These are phyloP conservation scores for Elegia similella DNA, from an alignment of 2,888 invertebrate genomes.

Conservation along the genomic window DNA sequence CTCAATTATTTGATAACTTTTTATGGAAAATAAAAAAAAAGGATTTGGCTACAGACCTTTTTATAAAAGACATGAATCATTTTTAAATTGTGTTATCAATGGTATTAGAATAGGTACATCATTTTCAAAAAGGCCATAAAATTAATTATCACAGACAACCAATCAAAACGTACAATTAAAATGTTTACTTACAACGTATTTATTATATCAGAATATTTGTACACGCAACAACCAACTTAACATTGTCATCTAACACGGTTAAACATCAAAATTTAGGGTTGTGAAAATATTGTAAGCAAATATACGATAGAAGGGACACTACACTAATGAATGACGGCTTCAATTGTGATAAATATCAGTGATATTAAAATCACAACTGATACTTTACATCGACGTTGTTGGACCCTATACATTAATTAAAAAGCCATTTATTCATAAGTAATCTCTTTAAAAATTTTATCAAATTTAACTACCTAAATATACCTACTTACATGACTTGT, in stretches of 20 bases:
- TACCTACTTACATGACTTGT: constrained; percentile 62
- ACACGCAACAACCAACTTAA: constrained; percentile 31
- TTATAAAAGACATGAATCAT: background rate
- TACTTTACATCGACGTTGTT: constrained; percentile 61
- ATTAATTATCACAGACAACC: constrained; percentile 27
- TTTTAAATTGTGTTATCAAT: too few species aligned
- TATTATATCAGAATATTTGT: constrained; percentile 24
- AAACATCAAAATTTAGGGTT: constrained; percentile 7
- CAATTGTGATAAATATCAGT: constrained; percentile 34
- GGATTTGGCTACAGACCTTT: background rate
- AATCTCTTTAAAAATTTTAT: constrained; percentile 75
- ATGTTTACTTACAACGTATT: constrained; percentile 20
- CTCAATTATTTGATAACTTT: too few species aligned
- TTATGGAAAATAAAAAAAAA: background rate
- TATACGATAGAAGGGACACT: constrained; percentile 21
- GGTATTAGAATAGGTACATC: too few species aligned
- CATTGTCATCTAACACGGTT: constrained; percentile 27
- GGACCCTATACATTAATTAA: constrained; percentile 78
- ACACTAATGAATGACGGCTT: constrained; percentile 23
- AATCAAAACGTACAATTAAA: constrained; percentile 22
- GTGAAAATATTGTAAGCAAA: constrained; percentile 20
- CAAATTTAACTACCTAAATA: constrained; percentile 78
- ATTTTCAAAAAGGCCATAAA: constrained; percentile 14
- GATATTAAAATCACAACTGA: constrained; percentile 49
- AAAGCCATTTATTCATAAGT: constrained; percentile 78